Percentiles rank a stretch among this genome's conserved stretches.
These are phyloP conservation scores for Gymnothorax javanicus DNA, from an alignment of 2,797 vertebrate genomes.

Conservation along the genomic window DNA sequence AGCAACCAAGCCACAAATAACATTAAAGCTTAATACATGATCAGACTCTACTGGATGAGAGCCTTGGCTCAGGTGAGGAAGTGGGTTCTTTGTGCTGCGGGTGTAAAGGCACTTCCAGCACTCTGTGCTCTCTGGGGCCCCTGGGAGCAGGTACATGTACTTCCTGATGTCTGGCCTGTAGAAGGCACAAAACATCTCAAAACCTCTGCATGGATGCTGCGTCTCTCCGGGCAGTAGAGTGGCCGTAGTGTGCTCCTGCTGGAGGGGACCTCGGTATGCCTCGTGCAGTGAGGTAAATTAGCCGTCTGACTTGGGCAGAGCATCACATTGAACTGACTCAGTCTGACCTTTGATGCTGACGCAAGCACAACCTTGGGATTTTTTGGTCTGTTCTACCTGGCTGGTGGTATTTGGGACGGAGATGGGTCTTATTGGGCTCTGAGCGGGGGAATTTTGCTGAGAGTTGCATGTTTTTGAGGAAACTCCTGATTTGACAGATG, in stretches of 20 bases:
- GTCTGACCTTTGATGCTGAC: background rate
- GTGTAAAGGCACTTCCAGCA: background rate
- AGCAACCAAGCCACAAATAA: too few species aligned
- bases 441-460: background rate
- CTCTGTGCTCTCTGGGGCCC: background rate
- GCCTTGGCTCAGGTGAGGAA: background rate
- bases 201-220: background rate
- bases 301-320: background rate
- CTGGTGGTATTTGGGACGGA: background rate
- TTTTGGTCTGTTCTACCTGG: background rate
- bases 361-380: background rate
- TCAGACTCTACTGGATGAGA: too few species aligned
- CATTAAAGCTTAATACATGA: too few species aligned
- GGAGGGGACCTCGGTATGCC: background rate
- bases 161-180: background rate
- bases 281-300: background rate
- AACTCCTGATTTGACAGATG: constrained; percentile 20
- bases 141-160: background rate
- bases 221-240: background rate
- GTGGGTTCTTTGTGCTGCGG: background rate
- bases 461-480: background rate
- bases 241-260: background rate
- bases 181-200: background rate
- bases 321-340: background rate
- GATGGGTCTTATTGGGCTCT: background rate